Evolutionary conservation across 2,888 invertebrate species (phyloP), one percentile per base, ranked within the genome.

Genomic region (Lysandra bellargus): DNA sequence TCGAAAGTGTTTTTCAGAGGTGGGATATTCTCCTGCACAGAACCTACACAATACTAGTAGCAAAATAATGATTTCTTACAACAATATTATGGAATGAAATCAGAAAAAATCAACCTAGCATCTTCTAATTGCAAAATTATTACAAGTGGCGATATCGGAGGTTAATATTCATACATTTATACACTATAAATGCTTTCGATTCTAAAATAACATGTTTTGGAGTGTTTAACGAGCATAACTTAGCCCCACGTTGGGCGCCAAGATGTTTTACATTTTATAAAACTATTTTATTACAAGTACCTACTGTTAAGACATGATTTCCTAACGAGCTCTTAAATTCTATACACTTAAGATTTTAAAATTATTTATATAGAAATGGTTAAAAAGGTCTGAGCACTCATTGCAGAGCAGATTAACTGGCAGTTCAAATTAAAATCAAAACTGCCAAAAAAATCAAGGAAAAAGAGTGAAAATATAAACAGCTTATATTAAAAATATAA

Each of bases 171-270:
- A 30, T 30, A 23, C 7, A 23, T 33, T 69, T 6, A 69, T 69
- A 4, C 33, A 69, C 33, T 33, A 69, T 69, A 69, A 69, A 69
- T 69, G 69, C 14, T 33, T 69, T 69, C 9, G 33, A 37, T 69
- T 69, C 69, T 69, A 33, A 69, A 33, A 69, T 64, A n/a, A 64
- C 64, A 64, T 12, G 33, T 69, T 64, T 64, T 64, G 9, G 30
- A 30, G 9, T 5, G 33, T 69, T 4, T 4, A 69, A 33, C 69
- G 9, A 14, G 2, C 14, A 12, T 44, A 69, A 12, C 5, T 23
- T 69, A 33, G 30, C 23, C 61, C 69, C 33, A 33, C 69, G 14
- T 17, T 69, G 14, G 69, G 37, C 14, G 69, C 37, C 69, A 69
- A 69, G 9, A 30, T 64, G 30, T 12, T 30, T 64, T 9, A 69